A percentile compares a stretch with the other conserved stretches of the same genome.
These are phyloP conservation scores for Platygyra sinensis DNA, from an alignment of 64 coral and sea anemone genomes.

Conservation along the genomic window DNA sequence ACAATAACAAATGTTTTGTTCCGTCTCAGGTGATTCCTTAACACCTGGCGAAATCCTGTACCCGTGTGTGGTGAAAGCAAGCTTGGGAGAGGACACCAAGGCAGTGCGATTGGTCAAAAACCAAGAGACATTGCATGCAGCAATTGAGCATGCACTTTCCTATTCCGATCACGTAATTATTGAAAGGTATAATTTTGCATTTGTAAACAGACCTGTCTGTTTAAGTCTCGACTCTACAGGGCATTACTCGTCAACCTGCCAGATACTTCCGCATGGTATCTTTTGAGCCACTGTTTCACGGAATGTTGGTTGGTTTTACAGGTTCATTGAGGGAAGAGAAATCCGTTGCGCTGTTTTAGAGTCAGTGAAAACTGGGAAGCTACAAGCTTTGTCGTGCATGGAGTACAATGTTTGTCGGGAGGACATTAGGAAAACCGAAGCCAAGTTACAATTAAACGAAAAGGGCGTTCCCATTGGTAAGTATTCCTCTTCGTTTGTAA, in stretches of 20 bases:
- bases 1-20: too few species aligned
- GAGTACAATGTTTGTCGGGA: slow-evolving; percentile 22
- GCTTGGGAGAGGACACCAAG: background rate
- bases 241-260: background rate
- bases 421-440: slow-evolving; percentile 10
- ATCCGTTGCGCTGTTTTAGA: slow-evolving; percentile 6
- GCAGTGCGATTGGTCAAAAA: slow-evolving; percentile 8
- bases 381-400: background rate
- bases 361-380: background rate
- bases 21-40: background rate
- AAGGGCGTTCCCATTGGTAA: slow-evolving; percentile 32
- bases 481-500: background rate
- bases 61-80: slow-evolving; percentile 23
- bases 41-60: background rate
- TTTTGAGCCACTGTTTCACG: background rate
- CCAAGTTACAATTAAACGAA: background rate
- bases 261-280: background rate
- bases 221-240: background rate
- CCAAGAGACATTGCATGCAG: background rate
- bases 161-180: slow-evolving; percentile 14
- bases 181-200: background rate
- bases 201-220: background rate
- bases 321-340: slow-evolving; percentile 42
- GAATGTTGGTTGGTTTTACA: background rate
- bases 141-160: background rate